Conservation (phyloP, 2,888 invertebrate genomes). For the Synergus umbraculus region DNA sequence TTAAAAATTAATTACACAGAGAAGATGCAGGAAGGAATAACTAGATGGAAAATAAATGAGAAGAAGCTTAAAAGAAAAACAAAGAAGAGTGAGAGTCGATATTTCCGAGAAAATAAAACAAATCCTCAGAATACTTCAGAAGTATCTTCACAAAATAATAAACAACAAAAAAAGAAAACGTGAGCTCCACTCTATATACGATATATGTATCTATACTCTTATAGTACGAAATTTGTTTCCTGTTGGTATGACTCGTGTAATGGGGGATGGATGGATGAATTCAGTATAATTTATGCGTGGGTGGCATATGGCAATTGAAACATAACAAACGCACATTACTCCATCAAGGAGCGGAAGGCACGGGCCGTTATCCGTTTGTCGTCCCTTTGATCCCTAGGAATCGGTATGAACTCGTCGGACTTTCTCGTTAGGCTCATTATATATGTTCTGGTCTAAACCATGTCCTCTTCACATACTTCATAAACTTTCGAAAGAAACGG, state of each 20-base stretch:
- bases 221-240: conserved; percentile 17
- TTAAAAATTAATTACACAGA: conserved; percentile 3
- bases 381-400: conserved; percentile 67
- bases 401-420: conserved; percentile 59
- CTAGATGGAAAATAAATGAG: background rate
- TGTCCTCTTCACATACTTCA: background rate
- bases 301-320: conserved; percentile 71
- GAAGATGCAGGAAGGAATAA: background rate
- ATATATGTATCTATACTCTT: background rate
- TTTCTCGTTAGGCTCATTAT: conserved; percentile 59
- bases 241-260: conserved; percentile 15
- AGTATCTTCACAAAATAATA: background rate
- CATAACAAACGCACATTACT: conserved; percentile 75
- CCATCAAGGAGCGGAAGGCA: conserved; percentile 73
- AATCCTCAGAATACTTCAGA: no score
- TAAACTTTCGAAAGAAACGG: no score
- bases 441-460: conserved; percentile 27
- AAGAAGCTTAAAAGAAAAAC: background rate
- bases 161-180: background rate
- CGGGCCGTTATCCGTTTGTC: conserved; percentile 61
- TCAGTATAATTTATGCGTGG: conserved; percentile 67
- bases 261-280: conserved; percentile 52
- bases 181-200: background rate
- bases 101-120: background rate
- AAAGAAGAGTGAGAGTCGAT: background rate